Evolutionary conservation across 2,888 invertebrate species (phyloP).

Genomic region (Himalopsyche anomala): DNA sequence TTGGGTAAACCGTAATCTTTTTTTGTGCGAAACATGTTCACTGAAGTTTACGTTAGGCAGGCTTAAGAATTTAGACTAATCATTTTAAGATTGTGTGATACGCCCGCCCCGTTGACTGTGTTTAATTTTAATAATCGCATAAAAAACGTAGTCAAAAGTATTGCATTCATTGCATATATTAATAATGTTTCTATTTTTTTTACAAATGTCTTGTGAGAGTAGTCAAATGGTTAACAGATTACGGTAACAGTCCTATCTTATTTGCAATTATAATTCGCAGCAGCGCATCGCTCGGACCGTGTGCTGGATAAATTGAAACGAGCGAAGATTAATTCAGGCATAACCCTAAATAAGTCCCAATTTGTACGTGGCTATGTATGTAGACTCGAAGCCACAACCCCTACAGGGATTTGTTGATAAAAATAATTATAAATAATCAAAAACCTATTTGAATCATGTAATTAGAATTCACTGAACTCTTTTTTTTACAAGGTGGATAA

Average conservation of each 20-base stretch:
- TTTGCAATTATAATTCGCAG: constrained; percentile 38
- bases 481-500: too few relatives aligned
- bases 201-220: background rate
- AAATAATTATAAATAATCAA: too few relatives aligned
- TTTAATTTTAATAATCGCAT: too few relatives aligned
- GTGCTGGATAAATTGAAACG: constrained; percentile 39
- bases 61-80: too few relatives aligned
- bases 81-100: too few relatives aligned
- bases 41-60: too few relatives aligned
- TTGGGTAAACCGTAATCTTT: too few relatives aligned
- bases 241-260: constrained; percentile 31
- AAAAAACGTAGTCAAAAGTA: background rate
- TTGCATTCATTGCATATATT: background rate
- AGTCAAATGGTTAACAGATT: constrained; percentile 1
- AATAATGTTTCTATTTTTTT: background rate
- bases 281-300: constrained; percentile 20
- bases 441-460: too few relatives aligned
- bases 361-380: constrained; percentile 16
- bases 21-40: too few relatives aligned
- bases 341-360: constrained; percentile 43
- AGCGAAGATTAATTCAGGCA: constrained; percentile 31
- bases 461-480: too few relatives aligned
- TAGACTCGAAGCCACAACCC: background rate
- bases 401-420: background rate
- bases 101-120: too few relatives aligned